phyloP scores from a whole-genome alignment of 2,113 vertebrate species.

The Vidua macroura region DNA sequence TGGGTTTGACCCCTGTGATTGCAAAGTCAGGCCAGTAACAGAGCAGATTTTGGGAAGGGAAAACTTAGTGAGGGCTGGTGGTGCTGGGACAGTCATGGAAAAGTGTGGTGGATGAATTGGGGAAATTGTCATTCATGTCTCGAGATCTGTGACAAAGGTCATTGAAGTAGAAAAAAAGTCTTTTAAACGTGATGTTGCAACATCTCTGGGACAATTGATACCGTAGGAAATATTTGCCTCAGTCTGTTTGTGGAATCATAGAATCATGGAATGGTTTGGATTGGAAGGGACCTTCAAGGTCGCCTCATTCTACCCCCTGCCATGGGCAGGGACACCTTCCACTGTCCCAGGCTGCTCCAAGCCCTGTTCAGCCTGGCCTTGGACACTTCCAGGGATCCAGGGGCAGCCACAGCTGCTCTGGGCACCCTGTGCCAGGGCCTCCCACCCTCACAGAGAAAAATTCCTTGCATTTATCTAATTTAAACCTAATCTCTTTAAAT shows the following conservation, averaged over 20 bases:
- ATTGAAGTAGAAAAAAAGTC: background rate
- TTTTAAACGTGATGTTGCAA: background rate
- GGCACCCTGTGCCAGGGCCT: fast-evolving
- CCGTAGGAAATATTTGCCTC: background rate
- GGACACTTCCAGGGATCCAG: background rate
- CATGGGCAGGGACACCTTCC: fast-evolving
- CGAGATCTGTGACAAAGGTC: fast-evolving
- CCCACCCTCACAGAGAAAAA: fast-evolving
- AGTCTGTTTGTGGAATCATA: background rate
- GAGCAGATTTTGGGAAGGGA: background rate
- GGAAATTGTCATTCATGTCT: background rate
- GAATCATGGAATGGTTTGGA: background rate
- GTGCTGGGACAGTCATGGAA: background rate
- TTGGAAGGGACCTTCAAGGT: background rate
- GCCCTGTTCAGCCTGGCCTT: fast-evolving
- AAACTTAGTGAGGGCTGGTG: background rate
- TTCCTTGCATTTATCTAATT: no score
- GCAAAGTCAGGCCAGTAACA: background rate
- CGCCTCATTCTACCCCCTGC: no score
- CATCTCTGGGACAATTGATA: background rate
- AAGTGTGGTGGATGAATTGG: no score
- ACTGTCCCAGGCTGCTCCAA: fast-evolving
- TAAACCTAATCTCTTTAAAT: no score
- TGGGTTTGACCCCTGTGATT: background rate
- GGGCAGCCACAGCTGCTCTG: background rate